phyloP scores from a whole-genome alignment of 2,113 vertebrate species.

The Podarcis cretensis region DNA sequence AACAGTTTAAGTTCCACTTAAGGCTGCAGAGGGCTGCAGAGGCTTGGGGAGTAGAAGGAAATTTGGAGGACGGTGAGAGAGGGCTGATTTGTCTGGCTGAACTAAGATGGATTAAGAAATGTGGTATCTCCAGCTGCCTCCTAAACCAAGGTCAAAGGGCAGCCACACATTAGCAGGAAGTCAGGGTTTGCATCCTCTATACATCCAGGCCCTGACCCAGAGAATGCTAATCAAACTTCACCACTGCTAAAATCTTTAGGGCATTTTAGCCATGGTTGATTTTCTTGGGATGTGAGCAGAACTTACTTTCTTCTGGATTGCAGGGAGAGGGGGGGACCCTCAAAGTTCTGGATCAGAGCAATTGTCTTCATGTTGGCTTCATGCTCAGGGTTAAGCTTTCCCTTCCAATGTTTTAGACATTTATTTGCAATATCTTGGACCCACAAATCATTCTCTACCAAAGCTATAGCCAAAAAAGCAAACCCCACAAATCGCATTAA shows the following conservation, averaged over 20 bases:
- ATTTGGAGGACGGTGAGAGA: background rate
- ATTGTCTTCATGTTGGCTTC: conserved; percentile 26
- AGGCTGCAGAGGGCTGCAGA: background rate
- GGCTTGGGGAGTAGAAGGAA: background rate
- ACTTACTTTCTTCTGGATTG: background rate
- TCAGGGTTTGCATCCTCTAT: background rate
- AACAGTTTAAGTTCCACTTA: conserved; percentile 17
- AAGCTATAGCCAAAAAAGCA: conserved; percentile 76
- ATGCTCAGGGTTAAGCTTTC: conserved; percentile 48
- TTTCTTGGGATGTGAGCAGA: background rate
- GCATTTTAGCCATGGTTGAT: background rate
- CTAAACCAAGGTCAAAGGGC: background rate
- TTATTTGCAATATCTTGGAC: conserved; percentile 54
- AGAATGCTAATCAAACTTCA: background rate
- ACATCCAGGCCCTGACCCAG: background rate
- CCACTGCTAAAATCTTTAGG: background rate
- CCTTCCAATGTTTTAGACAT: conserved; percentile 53
- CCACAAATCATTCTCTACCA: conserved; percentile 67
- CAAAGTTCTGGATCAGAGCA: conserved; percentile 1
- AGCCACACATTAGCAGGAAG: background rate
- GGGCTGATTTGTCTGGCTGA: background rate
- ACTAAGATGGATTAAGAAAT: background rate
- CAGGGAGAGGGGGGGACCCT: background rate
- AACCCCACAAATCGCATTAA: conserved; percentile 1
- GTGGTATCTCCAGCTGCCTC: background rate